Conservation (phyloP, 1,140 invertebrate genomes). For the Zaprionus tsacasi region DNA sequence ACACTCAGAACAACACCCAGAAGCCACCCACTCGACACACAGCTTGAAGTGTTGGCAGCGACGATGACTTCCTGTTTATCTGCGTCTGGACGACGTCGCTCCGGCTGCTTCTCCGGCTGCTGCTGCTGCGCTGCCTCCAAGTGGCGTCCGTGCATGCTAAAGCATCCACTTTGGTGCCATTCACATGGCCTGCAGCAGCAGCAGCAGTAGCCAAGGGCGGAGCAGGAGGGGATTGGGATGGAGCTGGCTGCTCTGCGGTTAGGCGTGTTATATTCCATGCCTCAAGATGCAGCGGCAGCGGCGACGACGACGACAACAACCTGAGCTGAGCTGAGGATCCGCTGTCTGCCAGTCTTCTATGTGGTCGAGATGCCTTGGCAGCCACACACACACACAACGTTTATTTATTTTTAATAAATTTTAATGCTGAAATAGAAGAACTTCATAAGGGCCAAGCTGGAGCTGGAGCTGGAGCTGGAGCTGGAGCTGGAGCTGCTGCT, state of each 20-base stretch:
- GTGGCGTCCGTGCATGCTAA: conserved; percentile 79
- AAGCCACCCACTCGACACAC: conserved; percentile 65
- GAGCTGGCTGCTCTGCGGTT: conserved; percentile 49
- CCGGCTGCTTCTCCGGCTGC: not conserved
- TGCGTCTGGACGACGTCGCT: conserved; percentile 66
- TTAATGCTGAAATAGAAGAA: conserved; percentile 79
- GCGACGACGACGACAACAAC: conserved; percentile 31
- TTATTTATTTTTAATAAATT: conserved; percentile 80
- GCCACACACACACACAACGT: not conserved
- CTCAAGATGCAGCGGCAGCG: conserved; percentile 34
- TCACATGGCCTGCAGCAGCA: conserved; percentile 52
- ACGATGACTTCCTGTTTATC: conserved; percentile 80
- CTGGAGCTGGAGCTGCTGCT: conserved; percentile 10
- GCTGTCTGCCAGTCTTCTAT: conserved; percentile 45
- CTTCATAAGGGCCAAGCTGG: conserved; percentile 29
- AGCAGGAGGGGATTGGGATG: not conserved
- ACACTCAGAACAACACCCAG: conserved; percentile 6
- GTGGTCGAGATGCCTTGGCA: conserved; percentile 62
- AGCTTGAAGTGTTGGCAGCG: conserved; percentile 72
- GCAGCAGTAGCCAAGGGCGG: not conserved
- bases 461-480: not conserved
- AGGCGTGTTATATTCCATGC: conserved; percentile 66
- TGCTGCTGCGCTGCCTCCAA: conserved; percentile 40
- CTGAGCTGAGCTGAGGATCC: conserved; percentile 37
- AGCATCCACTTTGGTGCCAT: conserved; percentile 78